Base-by-base conservation (phyloP, 2,888 invertebrate genomes). In the Thymelicus acteon region DNA sequence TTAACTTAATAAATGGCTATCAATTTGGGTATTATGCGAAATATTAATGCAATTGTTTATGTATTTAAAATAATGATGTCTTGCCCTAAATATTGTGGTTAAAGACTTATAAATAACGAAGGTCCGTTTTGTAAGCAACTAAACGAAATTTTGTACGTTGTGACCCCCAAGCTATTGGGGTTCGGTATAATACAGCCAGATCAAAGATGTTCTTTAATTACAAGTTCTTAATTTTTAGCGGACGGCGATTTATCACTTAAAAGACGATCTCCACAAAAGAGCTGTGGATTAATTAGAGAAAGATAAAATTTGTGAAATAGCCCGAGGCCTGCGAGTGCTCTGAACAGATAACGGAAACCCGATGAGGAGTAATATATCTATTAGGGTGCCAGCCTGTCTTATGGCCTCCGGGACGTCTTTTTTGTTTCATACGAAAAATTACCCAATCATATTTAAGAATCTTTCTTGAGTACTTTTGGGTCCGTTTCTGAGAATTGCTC, bases 241-340 rank as follows among this genome's bases (percentile, higher is more conserved):
- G 78, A 76, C 76, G 79, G 80, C 85, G 84, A 91, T 88, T 91
- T 88, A 91, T 91, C 87, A 90, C 86, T 90, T 87, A 87, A 85
- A 85, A 87, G 80, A 84, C 86, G 85, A 88, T 91, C 86, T 82
- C 82, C 83, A 85, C 82, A 86, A 88, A 89, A 88, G 85, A 85
- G 86, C 90, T 85, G 81, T 84, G 87, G 90, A 91, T 92, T 92
- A 91, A 92, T 92, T 91, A 89, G 85, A 84, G 86, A 81, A 83
- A 88, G 90, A 92, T 91, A 91, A 91, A 91, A 92, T 91, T 91
- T 88, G 85, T 87, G 85, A 88, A 88, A 87, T 85, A 85, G 85
- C 88, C 84, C 78, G 81, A 83, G 85, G 87, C 82, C 85, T 81
- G 86, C 81, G 89, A 87, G 88, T 90, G 90, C 84, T 88, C 81